Evolutionary conservation across 2,113 vertebrate species (phyloP).

Genomic region (Aphyosemion australe): DNA sequence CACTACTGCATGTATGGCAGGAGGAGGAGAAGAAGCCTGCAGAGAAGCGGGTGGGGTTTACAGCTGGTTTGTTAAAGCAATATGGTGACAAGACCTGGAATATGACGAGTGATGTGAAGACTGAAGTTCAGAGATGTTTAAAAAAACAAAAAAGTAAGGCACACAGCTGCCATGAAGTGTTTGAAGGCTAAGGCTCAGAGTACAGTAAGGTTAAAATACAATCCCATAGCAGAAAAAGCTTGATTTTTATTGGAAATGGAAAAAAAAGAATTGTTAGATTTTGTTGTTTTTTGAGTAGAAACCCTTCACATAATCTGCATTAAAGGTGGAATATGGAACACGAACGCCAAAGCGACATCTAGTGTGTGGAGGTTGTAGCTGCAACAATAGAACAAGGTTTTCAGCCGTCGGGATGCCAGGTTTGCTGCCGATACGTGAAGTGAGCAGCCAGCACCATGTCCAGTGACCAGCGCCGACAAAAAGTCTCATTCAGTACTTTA

Average conservation of each 20-base stretch:
- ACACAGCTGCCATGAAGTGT: not conserved
- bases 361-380: no score
- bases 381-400: no score
- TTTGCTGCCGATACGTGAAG: no score
- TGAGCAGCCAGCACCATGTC: no score
- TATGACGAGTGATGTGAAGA: conserved; percentile 40
- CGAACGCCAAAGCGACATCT: no score
- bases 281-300: no score
- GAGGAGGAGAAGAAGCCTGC: conserved; percentile 15
- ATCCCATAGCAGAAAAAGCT: not conserved
- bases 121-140: conserved; percentile 57
- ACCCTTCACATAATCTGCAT: no score
- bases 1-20: conserved; percentile 17
- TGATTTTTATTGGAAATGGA: not conserved
- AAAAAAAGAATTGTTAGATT: not conserved
- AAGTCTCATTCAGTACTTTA: no score
- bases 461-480: no score
- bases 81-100: conserved; percentile 52
- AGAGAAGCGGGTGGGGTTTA: conserved; percentile 36
- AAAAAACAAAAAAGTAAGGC: conserved; percentile 29
- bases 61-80: conserved; percentile 51
- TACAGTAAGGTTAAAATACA: conserved; percentile 13
- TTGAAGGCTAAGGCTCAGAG: not conserved
- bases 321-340: no score
- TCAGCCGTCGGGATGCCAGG: no score